These are phyloP conservation scores for Heterochromis multidens DNA, from an alignment of 2,113 vertebrate genomes.

Conservation along the genomic window DNA sequence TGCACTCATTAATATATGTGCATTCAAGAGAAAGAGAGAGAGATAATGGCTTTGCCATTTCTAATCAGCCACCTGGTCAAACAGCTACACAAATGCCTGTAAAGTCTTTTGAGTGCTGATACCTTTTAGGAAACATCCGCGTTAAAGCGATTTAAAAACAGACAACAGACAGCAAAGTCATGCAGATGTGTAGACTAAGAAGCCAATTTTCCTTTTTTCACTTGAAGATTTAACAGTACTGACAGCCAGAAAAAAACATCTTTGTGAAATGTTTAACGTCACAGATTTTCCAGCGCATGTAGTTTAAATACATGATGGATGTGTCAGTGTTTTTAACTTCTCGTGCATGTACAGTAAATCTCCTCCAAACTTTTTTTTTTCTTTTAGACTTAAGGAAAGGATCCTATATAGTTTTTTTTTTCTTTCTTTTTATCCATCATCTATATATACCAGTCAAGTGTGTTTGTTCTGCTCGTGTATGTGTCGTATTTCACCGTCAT, in stretches of 20 bases:
- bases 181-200: background rate
- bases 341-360: background rate
- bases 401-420: background rate
- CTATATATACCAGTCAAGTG: conserved; percentile 13
- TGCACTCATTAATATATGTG: background rate
- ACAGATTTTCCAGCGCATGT: background rate
- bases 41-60: conserved; percentile 23
- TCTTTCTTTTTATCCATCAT: conserved; percentile 22
- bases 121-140: rapidly evolving
- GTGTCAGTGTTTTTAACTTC: background rate
- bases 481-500: conserved; percentile 40
- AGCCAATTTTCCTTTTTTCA: rapidly evolving
- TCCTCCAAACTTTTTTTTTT: background rate
- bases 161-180: background rate
- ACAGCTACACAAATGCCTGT: conserved; percentile 16
- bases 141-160: background rate
- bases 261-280: background rate
- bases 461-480: conserved; percentile 53
- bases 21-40: background rate
- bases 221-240: background rate
- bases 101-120: background rate
- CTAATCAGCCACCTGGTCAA: conserved; percentile 62
- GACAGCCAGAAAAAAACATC: background rate
- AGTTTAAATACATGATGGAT: background rate
- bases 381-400: background rate